Evolutionary conservation across 2,113 vertebrate species (phyloP), one percentile per base, ranked within the genome.

Genomic region (Podarcis raffonei): DNA sequence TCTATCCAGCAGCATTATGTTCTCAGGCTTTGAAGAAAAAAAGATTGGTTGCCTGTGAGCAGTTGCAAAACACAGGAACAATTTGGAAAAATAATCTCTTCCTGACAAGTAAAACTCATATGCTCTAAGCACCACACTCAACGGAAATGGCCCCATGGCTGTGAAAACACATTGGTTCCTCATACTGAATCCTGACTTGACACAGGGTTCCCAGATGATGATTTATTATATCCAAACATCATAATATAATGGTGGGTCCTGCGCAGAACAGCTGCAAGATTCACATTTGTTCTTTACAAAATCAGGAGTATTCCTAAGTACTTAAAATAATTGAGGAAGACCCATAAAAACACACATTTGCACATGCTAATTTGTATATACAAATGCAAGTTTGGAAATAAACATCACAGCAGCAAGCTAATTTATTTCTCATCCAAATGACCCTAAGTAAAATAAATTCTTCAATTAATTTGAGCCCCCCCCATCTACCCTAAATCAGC

Each of bases 1-100:
- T 95, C 98, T 98, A 96, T 97, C 98, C 95, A 99, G 96, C 95
- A 99, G 96, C 98, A 99, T 99, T 95, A 99, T 99, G 96, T 99
- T 99, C 96, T 99, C 99, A 37, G 99, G 99, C 99, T 99, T 95
- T 42, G 79, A 85, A 59, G 72, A 92, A 85, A 82, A 23, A 92
- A 83, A 69, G 48, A 85, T 20, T 81, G 32, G 83, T 92, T 89
- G 89, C 6, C 59, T 8, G 32, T 0, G 30, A 79, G 71, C 30
- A 39, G 1, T 16, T 90, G 85, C 0, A 1, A 87, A 88, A 32
- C 25, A 32, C 53, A 48, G 30, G 7, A 37, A 35, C 37, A 48
- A 71, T 69, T 77, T 18, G 6, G 79, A 13, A 57, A 2, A 76
- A 11, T 1, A 85, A 32, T 0, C 0, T 35, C 42, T 74, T 92